Percentiles rank a stretch among this genome's conserved stretches.
Evolutionary conservation across 2,888 invertebrate species (phyloP).

Genomic region (Gastrophysa polygoni): DNA sequence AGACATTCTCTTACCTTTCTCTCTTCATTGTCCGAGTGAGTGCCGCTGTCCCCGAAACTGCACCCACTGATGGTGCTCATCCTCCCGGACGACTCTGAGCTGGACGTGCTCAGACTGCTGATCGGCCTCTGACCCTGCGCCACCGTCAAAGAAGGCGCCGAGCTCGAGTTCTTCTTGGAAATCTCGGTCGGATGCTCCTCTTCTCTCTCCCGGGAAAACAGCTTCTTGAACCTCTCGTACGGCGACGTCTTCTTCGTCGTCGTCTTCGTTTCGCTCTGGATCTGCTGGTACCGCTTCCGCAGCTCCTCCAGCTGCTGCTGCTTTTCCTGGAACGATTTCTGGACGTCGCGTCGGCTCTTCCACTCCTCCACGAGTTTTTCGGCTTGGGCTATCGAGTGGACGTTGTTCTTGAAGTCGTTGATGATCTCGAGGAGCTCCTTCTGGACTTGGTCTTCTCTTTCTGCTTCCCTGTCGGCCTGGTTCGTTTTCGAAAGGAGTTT

Average conservation of each 20-base stretch:
- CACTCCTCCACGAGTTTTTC: conserved; percentile 86
- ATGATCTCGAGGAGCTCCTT: conserved; percentile 86
- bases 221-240: conserved; percentile 65
- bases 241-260: conserved; percentile 79
- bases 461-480: conserved; percentile 41
- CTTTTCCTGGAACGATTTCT: conserved; percentile 84
- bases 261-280: conserved; percentile 78
- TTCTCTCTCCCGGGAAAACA: conserved; percentile 39
- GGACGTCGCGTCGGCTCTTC: conserved; percentile 86
- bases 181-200: neutral
- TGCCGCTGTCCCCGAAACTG: conserved; percentile 83
- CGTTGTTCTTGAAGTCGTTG: conserved; percentile 88
- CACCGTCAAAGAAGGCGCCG: conserved; percentile 33
- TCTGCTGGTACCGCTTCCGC: conserved; percentile 75
- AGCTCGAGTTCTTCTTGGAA: conserved; percentile 24
- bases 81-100: conserved; percentile 78
- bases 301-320: conserved; percentile 81
- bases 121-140: conserved; percentile 63
- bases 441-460: conserved; percentile 64
- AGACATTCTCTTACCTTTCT: conserved; percentile 64
- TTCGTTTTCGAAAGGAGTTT: conserved; percentile 33
- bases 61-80: conserved; percentile 83
- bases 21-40: conserved; percentile 84
- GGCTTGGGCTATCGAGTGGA: conserved; percentile 82
- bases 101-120: conserved; percentile 72